These are phyloP conservation scores for Chiloscyllium plagiosum DNA, from an alignment of 2,113 vertebrate species.

Conservation along the genomic window DNA sequence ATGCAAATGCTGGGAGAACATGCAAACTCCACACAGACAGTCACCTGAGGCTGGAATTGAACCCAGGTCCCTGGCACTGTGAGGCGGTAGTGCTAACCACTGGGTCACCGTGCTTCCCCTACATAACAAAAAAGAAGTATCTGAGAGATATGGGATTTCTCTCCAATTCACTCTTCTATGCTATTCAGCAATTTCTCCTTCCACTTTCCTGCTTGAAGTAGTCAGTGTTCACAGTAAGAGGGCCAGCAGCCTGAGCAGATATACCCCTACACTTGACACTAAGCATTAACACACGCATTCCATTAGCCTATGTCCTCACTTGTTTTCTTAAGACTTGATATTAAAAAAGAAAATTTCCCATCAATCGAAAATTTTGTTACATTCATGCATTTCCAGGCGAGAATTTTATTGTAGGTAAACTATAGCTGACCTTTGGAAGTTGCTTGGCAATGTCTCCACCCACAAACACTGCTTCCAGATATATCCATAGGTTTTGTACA, in stretches of 20 bases:
- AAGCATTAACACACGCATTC: background rate
- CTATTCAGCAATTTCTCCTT: background rate
- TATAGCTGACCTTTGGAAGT: constrained; percentile 75
- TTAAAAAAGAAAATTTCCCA: background rate
- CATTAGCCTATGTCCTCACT: background rate
- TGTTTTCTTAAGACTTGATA: background rate
- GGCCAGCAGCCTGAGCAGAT: background rate
- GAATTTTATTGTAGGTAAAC: background rate
- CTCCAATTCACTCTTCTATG: background rate
- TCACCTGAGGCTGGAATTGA: too few relatives aligned
- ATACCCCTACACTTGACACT: background rate
- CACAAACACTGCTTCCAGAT: constrained; percentile 92
- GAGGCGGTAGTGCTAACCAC: too few relatives aligned
- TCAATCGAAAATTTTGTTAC: background rate
- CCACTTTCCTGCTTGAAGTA: background rate
- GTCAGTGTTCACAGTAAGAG: background rate
- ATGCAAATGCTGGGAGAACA: too few relatives aligned
- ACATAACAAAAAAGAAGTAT: too few relatives aligned
- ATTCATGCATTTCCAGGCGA: background rate
- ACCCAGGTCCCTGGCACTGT: too few relatives aligned
- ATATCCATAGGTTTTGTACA: constrained; percentile 95
- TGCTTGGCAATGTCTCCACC: constrained; percentile 94
- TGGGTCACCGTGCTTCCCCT: too few relatives aligned
- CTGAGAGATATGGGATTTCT: background rate
- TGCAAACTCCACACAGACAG: too few relatives aligned